phyloP scores from a whole-genome alignment of 2,888 invertebrate genomes.

The Plutella xylostella region DNA sequence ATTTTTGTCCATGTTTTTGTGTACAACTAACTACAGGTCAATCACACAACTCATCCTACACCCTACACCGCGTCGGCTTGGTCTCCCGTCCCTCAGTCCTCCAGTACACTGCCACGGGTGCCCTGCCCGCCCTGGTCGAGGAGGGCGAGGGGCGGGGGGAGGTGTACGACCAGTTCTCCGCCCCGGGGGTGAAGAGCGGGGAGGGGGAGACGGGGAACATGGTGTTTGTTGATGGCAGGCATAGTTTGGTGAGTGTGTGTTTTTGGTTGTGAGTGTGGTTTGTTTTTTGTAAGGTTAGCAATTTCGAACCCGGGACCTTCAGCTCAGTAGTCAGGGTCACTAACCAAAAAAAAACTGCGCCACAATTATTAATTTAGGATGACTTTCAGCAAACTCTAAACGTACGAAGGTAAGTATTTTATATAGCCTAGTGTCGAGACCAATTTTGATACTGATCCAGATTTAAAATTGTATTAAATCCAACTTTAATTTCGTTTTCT shows the following conservation, averaged over 20 bases:
- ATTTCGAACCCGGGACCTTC: too few relatives aligned
- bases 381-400: too few relatives aligned
- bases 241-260: constrained; percentile 75
- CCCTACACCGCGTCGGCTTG: constrained; percentile 82
- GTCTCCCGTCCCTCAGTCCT: constrained; percentile 80
- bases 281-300: too few relatives aligned
- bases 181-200: constrained; percentile 78
- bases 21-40: constrained; percentile 74
- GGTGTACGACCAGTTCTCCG: constrained; percentile 86
- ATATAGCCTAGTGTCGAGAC: too few relatives aligned
- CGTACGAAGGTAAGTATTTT: too few relatives aligned
- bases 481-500: too few relatives aligned
- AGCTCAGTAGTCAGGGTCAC: too few relatives aligned
- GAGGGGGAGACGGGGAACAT: constrained; percentile 81
- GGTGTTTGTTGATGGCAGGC: constrained; percentile 89
- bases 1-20: not conserved
- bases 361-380: too few relatives aligned
- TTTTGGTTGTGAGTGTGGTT: too few relatives aligned
- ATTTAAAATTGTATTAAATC: too few relatives aligned
- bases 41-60: constrained; percentile 84
- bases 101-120: constrained; percentile 86
- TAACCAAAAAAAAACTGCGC: too few relatives aligned
- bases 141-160: constrained; percentile 73
- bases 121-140: constrained; percentile 78
- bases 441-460: too few relatives aligned